These are phyloP conservation scores for Strigamia maritima DNA, from an alignment of 2,888 invertebrate species.

Conservation along the genomic window DNA sequence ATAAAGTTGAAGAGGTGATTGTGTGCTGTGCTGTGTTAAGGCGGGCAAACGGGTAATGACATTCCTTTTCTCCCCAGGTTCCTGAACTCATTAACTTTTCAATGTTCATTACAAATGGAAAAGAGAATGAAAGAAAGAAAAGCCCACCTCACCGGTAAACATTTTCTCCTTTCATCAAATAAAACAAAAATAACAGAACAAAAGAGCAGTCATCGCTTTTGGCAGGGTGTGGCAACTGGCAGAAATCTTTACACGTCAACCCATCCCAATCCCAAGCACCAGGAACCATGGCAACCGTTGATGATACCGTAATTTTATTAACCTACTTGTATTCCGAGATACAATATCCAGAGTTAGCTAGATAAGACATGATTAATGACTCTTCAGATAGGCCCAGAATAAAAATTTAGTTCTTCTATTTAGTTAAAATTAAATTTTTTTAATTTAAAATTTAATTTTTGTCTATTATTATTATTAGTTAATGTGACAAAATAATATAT, in stretches of 20 bases:
- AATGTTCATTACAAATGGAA: conserved; percentile 32
- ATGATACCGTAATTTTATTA: conserved; percentile 27
- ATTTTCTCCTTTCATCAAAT: not conserved
- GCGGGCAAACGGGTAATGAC: conserved; percentile 34
- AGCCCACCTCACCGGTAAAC: conserved; percentile 31
- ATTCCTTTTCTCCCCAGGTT: conserved; percentile 30
- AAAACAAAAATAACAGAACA: not conserved
- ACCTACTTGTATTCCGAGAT: not conserved
- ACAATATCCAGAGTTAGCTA: conserved; percentile 18
- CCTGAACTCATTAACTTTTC: conserved; percentile 33
- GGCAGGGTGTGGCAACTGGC: conserved; percentile 6
- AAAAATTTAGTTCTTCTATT: conserved; percentile 26
- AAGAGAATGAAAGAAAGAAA: conserved; percentile 25
- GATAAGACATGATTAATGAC: conserved; percentile 9
- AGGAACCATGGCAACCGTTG: not conserved
- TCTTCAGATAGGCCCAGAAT: not conserved
- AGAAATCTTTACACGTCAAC: conserved; percentile 21
- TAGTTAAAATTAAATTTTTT: not conserved
- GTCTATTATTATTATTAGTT: not conserved
- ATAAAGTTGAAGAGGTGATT: conserved; percentile 31
- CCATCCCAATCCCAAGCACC: not conserved
- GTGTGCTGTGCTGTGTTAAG: conserved; percentile 32
- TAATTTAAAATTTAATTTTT: not conserved
- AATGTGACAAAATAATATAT: not conserved
- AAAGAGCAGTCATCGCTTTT: conserved; percentile 24